Base-by-base conservation (phyloP, 2,888 invertebrate species). In the Mythimna impura region DNA sequence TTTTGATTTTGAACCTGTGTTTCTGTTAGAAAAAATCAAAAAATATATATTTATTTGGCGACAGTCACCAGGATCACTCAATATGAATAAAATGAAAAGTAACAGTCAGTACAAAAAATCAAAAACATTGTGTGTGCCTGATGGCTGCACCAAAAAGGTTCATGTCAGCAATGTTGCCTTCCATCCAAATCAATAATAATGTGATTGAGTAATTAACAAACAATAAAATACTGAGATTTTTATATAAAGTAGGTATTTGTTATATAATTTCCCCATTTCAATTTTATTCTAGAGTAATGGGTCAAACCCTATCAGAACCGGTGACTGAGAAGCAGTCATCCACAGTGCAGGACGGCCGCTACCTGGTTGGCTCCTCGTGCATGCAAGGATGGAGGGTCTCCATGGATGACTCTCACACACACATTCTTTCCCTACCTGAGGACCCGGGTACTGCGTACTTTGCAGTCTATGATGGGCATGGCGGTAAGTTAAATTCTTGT, bases 381-480 rank as follows among this genome's bases (percentile, higher is more conserved):
- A 99, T 99, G 99, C 99, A 99, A 95, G 99, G 99, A 93, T 99
- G 99, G 99, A 96, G 99, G 80, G 98, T 99, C 73, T 99, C 99
- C 84, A 99, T 99, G 99, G 99, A 99, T 96, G 99, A 99, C 95
- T 98, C 99, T 0, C 99, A 99, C 93, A 99, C 99, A 65, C 99
- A 99, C 89, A 98, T 99, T 85, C 96, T 99, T 22, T 98, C 99
- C 0, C 93, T 99, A 82, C 99, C 99, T 3, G 99, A 99, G 90
- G 99, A 99, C 93, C 98, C 99, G 43, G 98, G 97, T 34, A 98
- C 99, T 50, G 97, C 99, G 6, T 99, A 98, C 95, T 99, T 99
- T 96, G 99, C 98, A 9, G 99, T 99, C 0, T 99, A 99, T 92
- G 99, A 99, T 95, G 99, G 99, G 0, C 99, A 99, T 94, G 99